phyloP scores from a whole-genome alignment of 2,113 vertebrate species.

The Centropristis striata region DNA sequence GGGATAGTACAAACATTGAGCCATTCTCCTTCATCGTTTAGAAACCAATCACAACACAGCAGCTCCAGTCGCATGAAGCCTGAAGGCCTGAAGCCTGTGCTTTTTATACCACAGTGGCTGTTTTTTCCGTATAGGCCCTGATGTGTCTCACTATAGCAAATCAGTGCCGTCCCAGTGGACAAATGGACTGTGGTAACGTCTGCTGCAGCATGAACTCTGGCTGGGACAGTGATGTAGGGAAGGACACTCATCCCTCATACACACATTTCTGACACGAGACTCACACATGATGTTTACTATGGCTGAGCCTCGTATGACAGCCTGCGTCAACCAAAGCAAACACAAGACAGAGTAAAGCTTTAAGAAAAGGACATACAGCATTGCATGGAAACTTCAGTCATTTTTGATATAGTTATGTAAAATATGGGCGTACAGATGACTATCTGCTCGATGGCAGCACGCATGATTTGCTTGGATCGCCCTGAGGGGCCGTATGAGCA shows the following conservation, averaged over 20 bases:
- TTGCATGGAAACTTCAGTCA: background rate
- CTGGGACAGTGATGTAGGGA: constrained; percentile 30
- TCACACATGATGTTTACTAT: constrained; percentile 18
- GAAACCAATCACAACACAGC: constrained; percentile 45
- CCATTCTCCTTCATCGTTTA: background rate
- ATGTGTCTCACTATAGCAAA: constrained; percentile 32
- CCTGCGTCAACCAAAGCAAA: background rate
- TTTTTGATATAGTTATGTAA: constrained; percentile 29
- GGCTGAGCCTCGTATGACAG: constrained; percentile 17
- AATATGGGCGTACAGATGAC: constrained; percentile 11
- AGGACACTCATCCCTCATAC: background rate
- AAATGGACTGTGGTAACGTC: constrained; percentile 64
- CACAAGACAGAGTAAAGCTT: constrained; percentile 5
- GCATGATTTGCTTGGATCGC: constrained; percentile 11
- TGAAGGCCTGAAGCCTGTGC: constrained; percentile 12
- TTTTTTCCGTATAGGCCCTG: constrained; percentile 6
- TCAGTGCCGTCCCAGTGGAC: constrained; percentile 73
- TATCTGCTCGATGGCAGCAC: background rate
- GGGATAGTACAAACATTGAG: background rate
- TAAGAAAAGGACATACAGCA: background rate
- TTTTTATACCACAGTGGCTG: constrained; percentile 59
- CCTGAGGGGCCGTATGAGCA: constrained; percentile 32
- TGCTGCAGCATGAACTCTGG: constrained; percentile 49
- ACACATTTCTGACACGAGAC: constrained; percentile 12
- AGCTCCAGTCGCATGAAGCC: constrained; percentile 23